These are phyloP conservation scores for Kryptolebias marmoratus DNA, from an alignment of 2,113 vertebrate species.

Conservation along the genomic window DNA sequence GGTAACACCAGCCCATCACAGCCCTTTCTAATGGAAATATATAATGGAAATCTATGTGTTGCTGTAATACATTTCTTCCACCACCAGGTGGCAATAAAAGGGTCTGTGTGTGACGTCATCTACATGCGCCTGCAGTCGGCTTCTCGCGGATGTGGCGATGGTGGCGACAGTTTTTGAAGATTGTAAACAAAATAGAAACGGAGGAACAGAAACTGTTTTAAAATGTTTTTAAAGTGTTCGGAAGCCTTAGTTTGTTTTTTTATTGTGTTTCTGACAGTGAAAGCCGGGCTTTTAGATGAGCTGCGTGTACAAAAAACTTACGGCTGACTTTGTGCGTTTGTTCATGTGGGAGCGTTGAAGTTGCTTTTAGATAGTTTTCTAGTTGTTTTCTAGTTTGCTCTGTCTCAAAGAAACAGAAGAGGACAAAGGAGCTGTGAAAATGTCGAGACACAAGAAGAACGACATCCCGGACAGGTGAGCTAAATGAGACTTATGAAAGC, in stretches of 20 bases:
- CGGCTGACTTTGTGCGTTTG: neutral
- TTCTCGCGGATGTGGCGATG: neutral
- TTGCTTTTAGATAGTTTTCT: neutral
- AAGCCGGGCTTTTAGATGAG: neutral
- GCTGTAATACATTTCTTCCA: too few relatives aligned
- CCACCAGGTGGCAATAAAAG: neutral
- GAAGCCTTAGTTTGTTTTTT: neutral
- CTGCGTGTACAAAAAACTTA: neutral
- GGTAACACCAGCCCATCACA: too few relatives aligned
- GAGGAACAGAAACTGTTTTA: too few relatives aligned
- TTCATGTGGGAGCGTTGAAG: neutral
- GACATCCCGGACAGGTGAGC: slow-evolving; percentile 32
- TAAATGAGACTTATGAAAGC: neutral
- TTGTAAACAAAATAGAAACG: too few relatives aligned
- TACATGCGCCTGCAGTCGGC: neutral
- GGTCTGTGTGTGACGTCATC: neutral
- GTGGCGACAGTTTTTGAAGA: too few relatives aligned
- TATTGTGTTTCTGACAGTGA: neutral
- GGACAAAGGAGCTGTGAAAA: neutral
- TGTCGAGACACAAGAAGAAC: slow-evolving; percentile 10
- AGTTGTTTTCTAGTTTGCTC: neutral
- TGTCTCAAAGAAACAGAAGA: neutral
- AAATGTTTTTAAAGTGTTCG: too few relatives aligned
- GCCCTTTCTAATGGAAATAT: neutral
- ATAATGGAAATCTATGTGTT: neutral